A percentile compares a stretch with the other conserved stretches of the same genome.
Conservation (phyloP, 2,888 invertebrate genomes). For the Ypsolopha sequella region DNA sequence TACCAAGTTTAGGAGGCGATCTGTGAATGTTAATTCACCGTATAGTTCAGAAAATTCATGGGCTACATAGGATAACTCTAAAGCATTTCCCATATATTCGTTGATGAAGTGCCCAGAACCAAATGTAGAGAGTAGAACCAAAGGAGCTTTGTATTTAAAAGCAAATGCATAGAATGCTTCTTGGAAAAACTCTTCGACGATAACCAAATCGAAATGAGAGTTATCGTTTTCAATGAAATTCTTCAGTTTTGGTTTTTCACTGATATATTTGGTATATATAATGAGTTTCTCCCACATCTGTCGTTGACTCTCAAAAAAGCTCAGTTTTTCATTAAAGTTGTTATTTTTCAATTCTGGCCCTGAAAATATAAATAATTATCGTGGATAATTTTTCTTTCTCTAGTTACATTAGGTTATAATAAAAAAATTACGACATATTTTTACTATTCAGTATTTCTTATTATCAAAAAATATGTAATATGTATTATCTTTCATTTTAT, state of each 20-base stretch:
- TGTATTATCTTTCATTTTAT: too few species aligned
- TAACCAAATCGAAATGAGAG: conserved; percentile 20
- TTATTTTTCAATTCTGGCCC: conserved; percentile 2
- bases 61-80: conserved; percentile 46
- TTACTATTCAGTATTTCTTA: too few species aligned
- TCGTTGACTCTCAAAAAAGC: background rate
- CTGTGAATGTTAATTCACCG: conserved; percentile 50
- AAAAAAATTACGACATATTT: too few species aligned
- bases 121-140: conserved; percentile 13
- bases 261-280: conserved; percentile 10
- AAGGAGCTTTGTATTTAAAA: conserved; percentile 20
- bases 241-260: conserved; percentile 11
- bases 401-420: too few species aligned
- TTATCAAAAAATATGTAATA: too few species aligned
- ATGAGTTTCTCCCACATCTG: conserved; percentile 3
- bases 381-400: too few species aligned
- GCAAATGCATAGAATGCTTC: conserved; percentile 24
- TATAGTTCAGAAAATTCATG: conserved; percentile 38
- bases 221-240: conserved; percentile 15
- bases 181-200: conserved; percentile 22
- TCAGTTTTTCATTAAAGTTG: background rate
- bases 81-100: conserved; percentile 15
- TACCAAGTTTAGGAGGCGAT: conserved; percentile 1
- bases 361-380: conserved; percentile 3
- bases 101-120: conserved; percentile 14